Base-by-base conservation (phyloP, 2,888 invertebrate genomes). In the Apocheima hispidaria region DNA sequence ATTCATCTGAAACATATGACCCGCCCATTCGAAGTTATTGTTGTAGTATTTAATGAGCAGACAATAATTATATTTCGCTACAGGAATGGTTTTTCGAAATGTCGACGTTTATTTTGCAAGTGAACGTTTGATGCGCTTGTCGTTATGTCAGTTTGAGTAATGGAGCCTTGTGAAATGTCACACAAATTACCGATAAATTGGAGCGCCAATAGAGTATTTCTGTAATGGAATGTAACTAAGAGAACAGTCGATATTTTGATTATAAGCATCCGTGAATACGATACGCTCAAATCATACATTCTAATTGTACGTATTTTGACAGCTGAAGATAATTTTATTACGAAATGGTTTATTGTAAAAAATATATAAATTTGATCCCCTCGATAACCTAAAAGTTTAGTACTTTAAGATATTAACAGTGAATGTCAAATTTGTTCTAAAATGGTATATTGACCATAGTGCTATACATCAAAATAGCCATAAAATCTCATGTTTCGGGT, bases 401-500 rank as follows among this genome's bases (percentile, higher is more conserved):
- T n/a, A n/a, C n/a, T n/a, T n/a, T n/a, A n/a, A n/a, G n/a, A n/a
- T n/a, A n/a, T n/a, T n/a, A n/a, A n/a, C n/a, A n/a, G n/a, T n/a
- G n/a, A n/a, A n/a, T n/a, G n/a, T n/a, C n/a, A n/a, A n/a, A n/a
- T n/a, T n/a, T n/a, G n/a, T n/a, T n/a, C n/a, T n/a, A n/a, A n/a
- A n/a, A n/a, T n/a, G n/a, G n/a, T n/a, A n/a, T n/a, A n/a, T n/a
- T n/a, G n/a, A n/a, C n/a, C 30, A 2, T 35, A n/a, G 81, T 80
- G 77, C 79, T 73, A 70, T 90, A 88, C 89, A 90, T 90, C 87
- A 68, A 63, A n/a, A 59, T 44, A 46, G 65, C 58, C 58, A 63
- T 88, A 89, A 88, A 89, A 79, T 72, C 84, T 80, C 86, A 79
- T 84, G 84, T 82, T 87, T 84, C 79, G 82, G 81, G 77, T 74